Evolutionary conservation across 53 echinoderm and acorn worm species (phyloP).

Genomic region (Arbacia lixula): DNA sequence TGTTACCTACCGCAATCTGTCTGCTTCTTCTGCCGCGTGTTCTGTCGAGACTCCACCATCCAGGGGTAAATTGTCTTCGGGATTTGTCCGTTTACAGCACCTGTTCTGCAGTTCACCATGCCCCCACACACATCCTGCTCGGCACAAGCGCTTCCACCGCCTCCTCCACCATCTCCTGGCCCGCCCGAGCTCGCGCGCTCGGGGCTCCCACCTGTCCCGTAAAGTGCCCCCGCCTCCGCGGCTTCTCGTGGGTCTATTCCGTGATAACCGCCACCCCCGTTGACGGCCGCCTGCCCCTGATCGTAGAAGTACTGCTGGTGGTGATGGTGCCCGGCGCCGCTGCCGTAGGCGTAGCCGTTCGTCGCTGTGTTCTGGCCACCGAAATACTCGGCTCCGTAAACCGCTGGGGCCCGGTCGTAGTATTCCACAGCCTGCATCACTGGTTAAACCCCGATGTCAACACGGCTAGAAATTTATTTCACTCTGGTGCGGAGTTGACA

Average conservation of each 20-base stretch:
- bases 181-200: constrained; percentile 51
- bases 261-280: constrained; percentile 32
- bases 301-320: constrained; percentile 53
- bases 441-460: constrained; percentile 37
- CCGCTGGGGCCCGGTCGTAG: constrained; percentile 51
- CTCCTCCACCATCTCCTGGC: constrained; percentile 39
- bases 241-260: constrained; percentile 51
- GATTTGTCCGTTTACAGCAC: constrained; percentile 41
- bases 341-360: constrained; percentile 45
- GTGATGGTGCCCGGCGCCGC: constrained; percentile 48
- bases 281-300: constrained; percentile 40
- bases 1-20: constrained; percentile 63
- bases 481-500: constrained; percentile 46
- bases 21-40: constrained; percentile 75
- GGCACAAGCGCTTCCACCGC: constrained; percentile 26
- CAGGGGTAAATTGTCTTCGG: constrained; percentile 82
- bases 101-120: constrained; percentile 53
- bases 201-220: constrained; percentile 46
- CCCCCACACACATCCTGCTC: constrained; percentile 49
- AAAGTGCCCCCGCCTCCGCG: constrained; percentile 40
- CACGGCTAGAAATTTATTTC: constrained; percentile 47
- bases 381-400: constrained; percentile 55
- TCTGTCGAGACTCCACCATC: constrained; percentile 84
- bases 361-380: constrained; percentile 50
- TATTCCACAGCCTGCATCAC: constrained; percentile 58